A percentile compares a stretch with the other conserved stretches of the same genome.
phyloP scores from a whole-genome alignment of 1,140 invertebrate species.

The Zaprionus capensis region DNA sequence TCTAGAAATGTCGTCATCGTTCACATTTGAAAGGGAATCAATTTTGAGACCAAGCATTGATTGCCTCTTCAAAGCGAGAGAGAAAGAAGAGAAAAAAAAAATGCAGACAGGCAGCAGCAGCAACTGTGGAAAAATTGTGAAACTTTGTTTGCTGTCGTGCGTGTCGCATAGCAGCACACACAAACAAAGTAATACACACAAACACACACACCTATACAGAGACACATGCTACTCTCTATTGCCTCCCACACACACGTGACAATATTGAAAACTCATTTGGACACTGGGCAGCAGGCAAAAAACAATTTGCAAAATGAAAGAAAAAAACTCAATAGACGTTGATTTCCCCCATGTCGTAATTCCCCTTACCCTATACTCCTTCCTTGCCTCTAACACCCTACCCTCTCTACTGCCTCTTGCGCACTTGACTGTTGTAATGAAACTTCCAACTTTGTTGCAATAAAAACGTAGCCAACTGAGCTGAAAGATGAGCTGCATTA shows the following conservation, averaged over 20 bases:
- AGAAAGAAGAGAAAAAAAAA: background rate
- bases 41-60: slow-evolving; percentile 66
- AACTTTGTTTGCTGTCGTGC: slow-evolving; percentile 48
- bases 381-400: background rate
- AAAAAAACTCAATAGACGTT: slow-evolving; percentile 40
- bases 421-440: slow-evolving; percentile 42
- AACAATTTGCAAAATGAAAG: slow-evolving; percentile 53
- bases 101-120: slow-evolving; percentile 1
- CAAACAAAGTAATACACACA: background rate
- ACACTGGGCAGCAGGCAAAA: slow-evolving; percentile 19
- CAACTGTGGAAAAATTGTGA: slow-evolving; percentile 18
- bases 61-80: slow-evolving; percentile 50
- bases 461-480: slow-evolving; percentile 18
- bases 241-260: slow-evolving; percentile 6
- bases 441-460: slow-evolving; percentile 36
- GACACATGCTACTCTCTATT: background rate
- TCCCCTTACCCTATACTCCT: no score
- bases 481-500: slow-evolving; percentile 47
- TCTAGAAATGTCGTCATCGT: slow-evolving; percentile 54
- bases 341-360: background rate
- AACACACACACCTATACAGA: background rate
- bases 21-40: slow-evolving; percentile 73
- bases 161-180: slow-evolving; percentile 40
- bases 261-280: slow-evolving; percentile 67
- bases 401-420: background rate